phyloP scores from a whole-genome alignment of 2,888 invertebrate species.

The Osedax fenrisi region DNA sequence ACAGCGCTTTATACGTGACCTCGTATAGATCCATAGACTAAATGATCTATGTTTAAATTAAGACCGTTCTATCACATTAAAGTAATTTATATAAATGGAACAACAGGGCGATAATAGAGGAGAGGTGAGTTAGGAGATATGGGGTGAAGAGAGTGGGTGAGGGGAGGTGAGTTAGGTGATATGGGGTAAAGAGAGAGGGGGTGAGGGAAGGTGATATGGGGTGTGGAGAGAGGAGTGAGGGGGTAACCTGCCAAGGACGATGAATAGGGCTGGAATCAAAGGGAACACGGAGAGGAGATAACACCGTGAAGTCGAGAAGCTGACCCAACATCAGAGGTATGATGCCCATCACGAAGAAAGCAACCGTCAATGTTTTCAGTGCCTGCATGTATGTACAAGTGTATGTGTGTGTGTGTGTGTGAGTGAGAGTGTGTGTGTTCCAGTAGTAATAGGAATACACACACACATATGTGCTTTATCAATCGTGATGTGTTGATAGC shows the following conservation, averaged over 20 bases:
- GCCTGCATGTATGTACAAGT: too few relatives aligned
- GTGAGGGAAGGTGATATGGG: background rate
- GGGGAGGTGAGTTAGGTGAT: background rate
- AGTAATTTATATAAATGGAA: too few relatives aligned
- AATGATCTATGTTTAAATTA: too few relatives aligned
- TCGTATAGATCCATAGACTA: too few relatives aligned
- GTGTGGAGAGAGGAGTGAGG: background rate
- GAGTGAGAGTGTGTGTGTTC: too few relatives aligned
- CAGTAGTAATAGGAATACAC: too few relatives aligned
- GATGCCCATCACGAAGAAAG: conserved; percentile 66
- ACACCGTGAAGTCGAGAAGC: conserved; percentile 71
- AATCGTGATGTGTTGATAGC: too few relatives aligned
- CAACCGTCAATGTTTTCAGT: conserved; percentile 63
- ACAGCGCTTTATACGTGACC: too few relatives aligned
- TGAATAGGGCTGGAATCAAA: conserved; percentile 69
- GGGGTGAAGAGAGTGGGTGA: background rate
- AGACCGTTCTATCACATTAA: too few relatives aligned
- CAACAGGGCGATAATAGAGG: too few relatives aligned
- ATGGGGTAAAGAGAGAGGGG: background rate
- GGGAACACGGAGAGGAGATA: conserved; percentile 82
- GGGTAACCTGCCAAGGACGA: conserved; percentile 52
- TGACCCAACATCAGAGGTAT: conserved; percentile 79
- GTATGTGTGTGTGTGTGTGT: too few relatives aligned
- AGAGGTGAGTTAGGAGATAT: background rate
- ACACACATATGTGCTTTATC: too few relatives aligned